These are phyloP conservation scores for Anolis sagrei DNA, from an alignment of 2,113 vertebrate genomes.

Conservation along the genomic window DNA sequence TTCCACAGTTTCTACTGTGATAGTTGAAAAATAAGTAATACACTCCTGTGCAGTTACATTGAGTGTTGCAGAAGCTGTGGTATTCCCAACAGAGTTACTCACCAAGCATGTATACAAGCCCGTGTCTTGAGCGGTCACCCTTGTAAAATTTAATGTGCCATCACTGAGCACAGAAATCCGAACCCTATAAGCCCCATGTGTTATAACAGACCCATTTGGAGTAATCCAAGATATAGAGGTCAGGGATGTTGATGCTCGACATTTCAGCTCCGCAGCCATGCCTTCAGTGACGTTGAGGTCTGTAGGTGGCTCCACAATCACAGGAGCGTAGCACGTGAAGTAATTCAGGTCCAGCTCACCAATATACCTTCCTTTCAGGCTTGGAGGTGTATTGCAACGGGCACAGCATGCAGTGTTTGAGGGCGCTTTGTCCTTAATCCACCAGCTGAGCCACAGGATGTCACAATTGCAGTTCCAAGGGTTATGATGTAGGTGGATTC, in stretches of 20 bases:
- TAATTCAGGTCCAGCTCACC: constrained; percentile 98
- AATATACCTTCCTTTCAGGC: constrained; percentile 95
- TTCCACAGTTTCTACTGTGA: constrained; percentile 98
- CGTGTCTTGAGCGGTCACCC: constrained; percentile 97
- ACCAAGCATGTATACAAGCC: constrained; percentile 99
- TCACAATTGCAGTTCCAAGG: constrained; percentile 99
- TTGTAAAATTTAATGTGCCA: constrained; percentile 97
- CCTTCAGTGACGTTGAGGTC: constrained; percentile 99
- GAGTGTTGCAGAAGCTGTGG: constrained; percentile 95
- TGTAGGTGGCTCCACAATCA: constrained; percentile 96
- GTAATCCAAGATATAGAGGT: constrained; percentile 99
- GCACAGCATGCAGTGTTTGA: constrained; percentile 98
- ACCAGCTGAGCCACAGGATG: constrained; percentile 98
- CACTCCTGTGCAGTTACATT: constrained; percentile 94
- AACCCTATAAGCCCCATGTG: constrained; percentile 94
- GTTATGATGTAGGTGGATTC: constrained; percentile 98
- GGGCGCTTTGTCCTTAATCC: constrained; percentile 98
- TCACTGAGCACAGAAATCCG: constrained; percentile 97
- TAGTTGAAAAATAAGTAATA: constrained; percentile 97
- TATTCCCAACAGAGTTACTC: constrained; percentile 98
- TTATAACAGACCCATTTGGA: constrained; percentile 97
- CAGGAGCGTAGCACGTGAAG: constrained; percentile 97
- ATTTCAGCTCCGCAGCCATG: constrained; percentile 96
- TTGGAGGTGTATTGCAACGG: constrained; percentile 91
- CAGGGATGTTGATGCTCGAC: constrained; percentile 91